Percentiles rank a stretch among this genome's conserved stretches.
phyloP scores from a whole-genome alignment of 2,888 invertebrate genomes.

The Ethmia dodecea region DNA sequence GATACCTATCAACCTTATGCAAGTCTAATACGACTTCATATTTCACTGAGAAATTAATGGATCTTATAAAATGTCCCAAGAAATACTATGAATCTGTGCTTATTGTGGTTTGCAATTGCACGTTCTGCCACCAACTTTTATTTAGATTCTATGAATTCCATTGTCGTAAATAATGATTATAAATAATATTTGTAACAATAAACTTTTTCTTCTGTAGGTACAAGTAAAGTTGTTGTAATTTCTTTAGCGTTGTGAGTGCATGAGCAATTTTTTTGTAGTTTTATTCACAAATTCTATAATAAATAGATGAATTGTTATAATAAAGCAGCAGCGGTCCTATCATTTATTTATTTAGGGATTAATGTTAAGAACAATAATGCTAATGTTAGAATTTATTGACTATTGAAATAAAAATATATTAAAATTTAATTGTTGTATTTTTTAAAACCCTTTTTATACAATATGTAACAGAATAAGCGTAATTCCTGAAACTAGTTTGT shows the following conservation, averaged over 20 bases:
- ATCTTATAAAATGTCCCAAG: too few species aligned
- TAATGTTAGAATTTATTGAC: conserved; percentile 47
- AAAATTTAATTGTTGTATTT: conserved; percentile 2
- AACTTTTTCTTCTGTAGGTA: neutral
- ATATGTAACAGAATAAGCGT: conserved; percentile 33
- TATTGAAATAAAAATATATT: conserved; percentile 37
- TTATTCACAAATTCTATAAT: conserved; percentile 1
- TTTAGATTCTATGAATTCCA: too few species aligned
- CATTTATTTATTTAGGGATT: conserved; percentile 37
- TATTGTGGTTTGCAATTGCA: too few species aligned
- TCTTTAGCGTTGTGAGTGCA: conserved; percentile 10
- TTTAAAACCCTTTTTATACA: conserved; percentile 12
- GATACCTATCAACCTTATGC: too few species aligned
- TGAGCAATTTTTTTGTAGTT: conserved; percentile 11
- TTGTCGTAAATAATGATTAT: too few species aligned
- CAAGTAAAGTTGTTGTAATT: neutral
- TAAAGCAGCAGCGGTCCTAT: conserved; percentile 32
- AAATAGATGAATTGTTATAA: neutral
- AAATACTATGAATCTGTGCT: too few species aligned
- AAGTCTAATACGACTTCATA: too few species aligned
- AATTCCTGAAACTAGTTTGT: conserved; percentile 27
- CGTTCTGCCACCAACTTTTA: too few species aligned
- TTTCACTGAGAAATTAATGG: too few species aligned
- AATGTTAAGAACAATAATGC: conserved; percentile 26
- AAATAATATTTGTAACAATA: too few species aligned